Evolutionary conservation across 2,113 vertebrate genomes (phyloP).

Genomic region (Tragelaphus imberbis): DNA sequence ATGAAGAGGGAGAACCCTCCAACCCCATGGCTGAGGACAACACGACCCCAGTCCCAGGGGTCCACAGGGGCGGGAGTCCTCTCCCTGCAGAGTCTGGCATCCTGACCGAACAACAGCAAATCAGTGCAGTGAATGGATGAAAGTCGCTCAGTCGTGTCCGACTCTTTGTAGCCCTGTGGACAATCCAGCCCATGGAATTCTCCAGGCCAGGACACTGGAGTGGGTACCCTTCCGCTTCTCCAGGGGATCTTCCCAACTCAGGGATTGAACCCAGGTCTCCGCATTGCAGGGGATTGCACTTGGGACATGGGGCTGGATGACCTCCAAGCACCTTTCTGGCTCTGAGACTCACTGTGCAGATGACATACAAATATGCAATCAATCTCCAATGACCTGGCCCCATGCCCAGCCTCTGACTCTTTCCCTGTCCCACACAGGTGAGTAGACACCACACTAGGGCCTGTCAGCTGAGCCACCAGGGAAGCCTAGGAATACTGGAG

Average conservation of each 20-base stretch:
- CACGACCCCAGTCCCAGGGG: background rate
- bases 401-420: no score
- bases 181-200: background rate
- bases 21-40: accelerated
- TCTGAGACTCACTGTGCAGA: no score
- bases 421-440: no score
- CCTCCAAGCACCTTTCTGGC: no score
- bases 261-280: background rate
- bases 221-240: background rate
- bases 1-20: background rate
- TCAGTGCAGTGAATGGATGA: background rate
- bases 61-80: accelerated
- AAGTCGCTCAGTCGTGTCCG: background rate
- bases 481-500: background rate
- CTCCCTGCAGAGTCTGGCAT: background rate
- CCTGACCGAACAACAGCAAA: background rate
- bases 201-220: background rate
- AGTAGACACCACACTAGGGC: no score
- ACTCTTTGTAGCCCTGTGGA: background rate
- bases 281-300: background rate
- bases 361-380: no score
- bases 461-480: background rate
- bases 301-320: no score
- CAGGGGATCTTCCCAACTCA: background rate
- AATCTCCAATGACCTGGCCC: no score